Evolutionary conservation across 2,113 vertebrate species (phyloP).

Genomic region (Nyctibius bracteatus): DNA sequence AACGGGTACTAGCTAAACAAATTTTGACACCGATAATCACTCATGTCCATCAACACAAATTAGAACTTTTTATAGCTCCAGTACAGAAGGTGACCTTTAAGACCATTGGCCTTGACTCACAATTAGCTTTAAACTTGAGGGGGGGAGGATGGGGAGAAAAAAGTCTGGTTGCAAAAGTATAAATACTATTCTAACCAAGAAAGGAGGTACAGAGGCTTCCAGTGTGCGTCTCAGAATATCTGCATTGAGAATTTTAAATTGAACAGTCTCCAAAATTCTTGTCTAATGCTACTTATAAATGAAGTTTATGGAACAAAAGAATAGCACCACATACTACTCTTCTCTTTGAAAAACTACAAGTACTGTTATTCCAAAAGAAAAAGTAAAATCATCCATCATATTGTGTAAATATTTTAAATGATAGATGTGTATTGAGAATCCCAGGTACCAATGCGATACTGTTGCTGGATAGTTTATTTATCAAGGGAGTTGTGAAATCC

Average conservation of each 20-base stretch:
- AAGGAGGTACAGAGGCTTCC: background rate
- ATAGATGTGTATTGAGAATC: conserved; percentile 4
- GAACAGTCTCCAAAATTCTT: background rate
- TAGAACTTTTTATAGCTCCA: conserved; percentile 53
- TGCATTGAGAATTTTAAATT: background rate
- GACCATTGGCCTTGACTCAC: conserved; percentile 35
- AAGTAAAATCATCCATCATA: background rate
- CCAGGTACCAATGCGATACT: conserved; percentile 19
- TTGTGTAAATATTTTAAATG: conserved; percentile 32
- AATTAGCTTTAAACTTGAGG: background rate
- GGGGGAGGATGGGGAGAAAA: accelerated
- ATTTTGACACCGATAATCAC: conserved; percentile 58
- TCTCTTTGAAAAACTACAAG: background rate
- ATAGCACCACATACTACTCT: background rate
- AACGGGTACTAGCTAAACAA: conserved; percentile 18
- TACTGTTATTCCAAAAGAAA: background rate
- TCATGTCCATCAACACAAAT: conserved; percentile 47
- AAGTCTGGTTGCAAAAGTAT: background rate
- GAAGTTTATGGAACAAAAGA: background rate
- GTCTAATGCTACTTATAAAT: background rate
- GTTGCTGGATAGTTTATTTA: conserved; percentile 11
- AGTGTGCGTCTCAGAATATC: background rate
- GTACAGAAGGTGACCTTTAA: conserved; percentile 63
- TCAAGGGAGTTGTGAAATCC: conserved; percentile 54
- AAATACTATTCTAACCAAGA: background rate